phyloP scores from a whole-genome alignment of 2,888 invertebrate genomes.

The Polyommatus icarus region DNA sequence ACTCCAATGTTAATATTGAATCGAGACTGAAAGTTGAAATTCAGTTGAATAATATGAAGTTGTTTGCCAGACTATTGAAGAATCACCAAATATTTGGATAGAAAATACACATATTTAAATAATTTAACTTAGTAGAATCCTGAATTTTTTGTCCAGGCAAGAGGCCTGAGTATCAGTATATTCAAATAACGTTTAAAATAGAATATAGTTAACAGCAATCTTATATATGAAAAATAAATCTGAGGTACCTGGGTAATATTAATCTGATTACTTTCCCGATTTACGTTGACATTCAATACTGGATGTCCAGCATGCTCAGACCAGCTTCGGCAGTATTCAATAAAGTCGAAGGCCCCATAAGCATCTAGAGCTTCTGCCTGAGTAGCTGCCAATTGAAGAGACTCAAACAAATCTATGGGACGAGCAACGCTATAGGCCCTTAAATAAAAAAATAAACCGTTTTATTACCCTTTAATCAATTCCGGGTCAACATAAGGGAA shows the following conservation, averaged over 20 bases:
- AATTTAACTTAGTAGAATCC: no score
- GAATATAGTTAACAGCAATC: no score
- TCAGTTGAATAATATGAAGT: not conserved
- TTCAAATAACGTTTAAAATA: no score
- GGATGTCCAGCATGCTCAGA: conserved; percentile 83
- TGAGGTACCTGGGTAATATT: conserved; percentile 66
- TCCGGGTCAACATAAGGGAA: no score
- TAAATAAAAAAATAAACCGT: not conserved
- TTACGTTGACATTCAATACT: conserved; percentile 74
- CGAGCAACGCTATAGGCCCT: conserved; percentile 62
- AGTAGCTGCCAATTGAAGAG: conserved; percentile 61
- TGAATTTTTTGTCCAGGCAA: no score
- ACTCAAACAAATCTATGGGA: conserved; percentile 74
- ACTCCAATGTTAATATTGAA: conserved; percentile 71
- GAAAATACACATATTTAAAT: not conserved
- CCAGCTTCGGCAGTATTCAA: conserved; percentile 71
- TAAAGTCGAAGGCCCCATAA: conserved; percentile 61
- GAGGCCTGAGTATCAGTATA: no score
- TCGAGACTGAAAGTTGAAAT: conserved; percentile 62
- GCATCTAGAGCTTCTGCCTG: conserved; percentile 50
- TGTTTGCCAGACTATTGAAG: not conserved
- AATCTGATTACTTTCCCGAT: conserved; percentile 66
- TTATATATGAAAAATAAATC: not conserved
- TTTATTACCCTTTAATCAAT: not conserved
- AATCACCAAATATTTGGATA: no score